phyloP scores from a whole-genome alignment of 2,888 invertebrate species.

The Drosophila meridiana region DNA sequence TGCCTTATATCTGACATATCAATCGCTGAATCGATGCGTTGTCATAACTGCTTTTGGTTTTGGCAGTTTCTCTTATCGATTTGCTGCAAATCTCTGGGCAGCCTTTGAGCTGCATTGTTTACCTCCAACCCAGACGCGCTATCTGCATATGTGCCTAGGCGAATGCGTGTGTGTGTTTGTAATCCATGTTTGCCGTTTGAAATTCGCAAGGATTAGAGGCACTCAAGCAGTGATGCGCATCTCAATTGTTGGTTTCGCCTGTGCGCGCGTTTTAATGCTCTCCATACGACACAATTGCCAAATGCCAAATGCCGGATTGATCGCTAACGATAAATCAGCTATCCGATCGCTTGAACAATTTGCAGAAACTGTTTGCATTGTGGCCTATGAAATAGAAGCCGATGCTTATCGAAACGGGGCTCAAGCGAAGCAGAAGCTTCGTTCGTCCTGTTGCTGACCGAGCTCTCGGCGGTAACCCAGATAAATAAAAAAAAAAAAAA shows the following conservation, averaged over 20 bases:
- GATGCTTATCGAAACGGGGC: conserved; percentile 64
- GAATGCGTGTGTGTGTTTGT: conserved; percentile 37
- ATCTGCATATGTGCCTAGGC: conserved; percentile 36
- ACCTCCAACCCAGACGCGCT: conserved; percentile 4
- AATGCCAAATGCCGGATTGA: conserved; percentile 49
- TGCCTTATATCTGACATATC: conserved; percentile 51
- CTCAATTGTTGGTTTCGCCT: conserved; percentile 52
- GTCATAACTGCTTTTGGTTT: conserved; percentile 73
- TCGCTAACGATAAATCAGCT: conserved; percentile 56
- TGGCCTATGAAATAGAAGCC: conserved; percentile 77
- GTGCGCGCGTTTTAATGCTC: conserved; percentile 43
- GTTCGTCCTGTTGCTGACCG: conserved; percentile 34
- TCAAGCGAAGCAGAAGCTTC: conserved; percentile 12
- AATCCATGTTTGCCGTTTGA: conserved; percentile 44
- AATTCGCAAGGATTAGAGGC: conserved; percentile 77
- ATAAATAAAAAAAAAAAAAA: conserved; percentile 5
- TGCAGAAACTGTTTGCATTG: conserved; percentile 72
- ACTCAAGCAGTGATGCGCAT: conserved; percentile 73
- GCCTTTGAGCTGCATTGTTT: conserved; percentile 41
- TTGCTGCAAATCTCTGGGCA: conserved; percentile 60
- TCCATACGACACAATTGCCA: conserved; percentile 40
- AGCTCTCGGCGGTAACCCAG: conserved; percentile 26
- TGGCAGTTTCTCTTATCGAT: conserved; percentile 69
- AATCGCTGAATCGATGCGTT: conserved; percentile 55
- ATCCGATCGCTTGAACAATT: conserved; percentile 60